Base-by-base conservation (phyloP, 2,797 vertebrate species). In the Gallinago solitaria region DNA sequence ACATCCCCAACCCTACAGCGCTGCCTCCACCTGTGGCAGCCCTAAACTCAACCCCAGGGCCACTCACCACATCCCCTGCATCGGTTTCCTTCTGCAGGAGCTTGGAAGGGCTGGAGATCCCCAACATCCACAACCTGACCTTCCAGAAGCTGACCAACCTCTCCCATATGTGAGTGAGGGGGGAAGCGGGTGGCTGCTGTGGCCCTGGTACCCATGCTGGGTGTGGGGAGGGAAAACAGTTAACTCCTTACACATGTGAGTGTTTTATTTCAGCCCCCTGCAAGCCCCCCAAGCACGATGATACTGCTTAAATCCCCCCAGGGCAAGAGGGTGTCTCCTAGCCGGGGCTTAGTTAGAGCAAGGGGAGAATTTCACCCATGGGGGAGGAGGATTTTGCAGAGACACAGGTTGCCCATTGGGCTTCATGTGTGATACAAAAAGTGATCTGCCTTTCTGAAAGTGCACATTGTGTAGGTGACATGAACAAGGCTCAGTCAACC, bases 61-160 rank as follows among this genome's bases (percentile, higher is more conserved):
- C 6, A 2, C 30, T 12, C 57, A 16, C 48, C 39, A 20, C 28
- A 5, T 28, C n/a, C 32, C 24, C 50, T 17, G 17, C 12, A 2
- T 51, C 7, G 56, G 9, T 48, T 77, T 77, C 37, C 20, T 21
- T 83, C 39, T 17, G 13, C 87, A 98, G 98, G 94, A 97, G 92
- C 83, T 94, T 98, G 93, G 97, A 98, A 70, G 97, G 96, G n/a
- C 93, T 98, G 68, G 97, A 98, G 87, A 98, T 98, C 69, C 97
- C 97, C 47, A 98, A 97, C 89, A 98, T 98, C 89, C 95, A 96
- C 65, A 97, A 96, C 67, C 61, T 96, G 56, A 98, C 98, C 96
- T 97, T 98, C 91, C 94, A 94, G 27, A 96, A 96, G 25, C 90
- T 98, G 41, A 91, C 77, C 69, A 97, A 97, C 81, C 97, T 98